Conservation (phyloP, 1,140 invertebrate species). For the Berghia stephanieae region DNA sequence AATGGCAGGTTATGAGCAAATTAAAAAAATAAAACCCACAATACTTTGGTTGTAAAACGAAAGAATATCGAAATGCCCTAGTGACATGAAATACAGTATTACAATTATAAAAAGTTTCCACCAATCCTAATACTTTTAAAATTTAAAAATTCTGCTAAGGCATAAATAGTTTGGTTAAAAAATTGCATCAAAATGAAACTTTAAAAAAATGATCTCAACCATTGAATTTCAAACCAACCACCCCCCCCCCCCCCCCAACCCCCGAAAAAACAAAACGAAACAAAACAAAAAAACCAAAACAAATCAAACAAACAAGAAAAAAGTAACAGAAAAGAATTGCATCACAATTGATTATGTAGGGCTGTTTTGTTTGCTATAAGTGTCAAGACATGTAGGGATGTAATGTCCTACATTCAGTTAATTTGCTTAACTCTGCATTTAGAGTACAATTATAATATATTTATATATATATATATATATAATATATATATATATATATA, state of each 20-base stretch:
- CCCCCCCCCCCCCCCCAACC: background rate
- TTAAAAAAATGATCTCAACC: background rate
- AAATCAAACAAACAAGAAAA: background rate
- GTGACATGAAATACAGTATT: background rate
- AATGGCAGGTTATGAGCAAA: too few relatives aligned
- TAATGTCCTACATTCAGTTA: too few relatives aligned
- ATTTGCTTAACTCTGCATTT: too few relatives aligned
- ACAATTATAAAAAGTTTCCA: background rate
- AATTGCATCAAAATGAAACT: background rate
- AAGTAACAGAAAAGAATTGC: background rate
- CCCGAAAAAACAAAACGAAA: background rate
- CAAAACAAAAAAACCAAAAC: background rate
- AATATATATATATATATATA: too few relatives aligned
- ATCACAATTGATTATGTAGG: too few relatives aligned
- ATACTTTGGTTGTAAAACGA: too few relatives aligned
- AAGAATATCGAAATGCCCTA: too few relatives aligned
- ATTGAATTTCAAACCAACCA: background rate
- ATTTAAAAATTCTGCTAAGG: slow-evolving; percentile 69
- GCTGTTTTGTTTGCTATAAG: too few relatives aligned
- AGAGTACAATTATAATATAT: too few relatives aligned
- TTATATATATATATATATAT: too few relatives aligned
- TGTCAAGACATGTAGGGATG: too few relatives aligned
- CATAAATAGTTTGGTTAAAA: background rate
- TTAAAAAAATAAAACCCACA: too few relatives aligned
- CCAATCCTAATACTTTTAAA: background rate